Conservation (phyloP, 2,888 invertebrate genomes). For the Melieria omissa region DNA sequence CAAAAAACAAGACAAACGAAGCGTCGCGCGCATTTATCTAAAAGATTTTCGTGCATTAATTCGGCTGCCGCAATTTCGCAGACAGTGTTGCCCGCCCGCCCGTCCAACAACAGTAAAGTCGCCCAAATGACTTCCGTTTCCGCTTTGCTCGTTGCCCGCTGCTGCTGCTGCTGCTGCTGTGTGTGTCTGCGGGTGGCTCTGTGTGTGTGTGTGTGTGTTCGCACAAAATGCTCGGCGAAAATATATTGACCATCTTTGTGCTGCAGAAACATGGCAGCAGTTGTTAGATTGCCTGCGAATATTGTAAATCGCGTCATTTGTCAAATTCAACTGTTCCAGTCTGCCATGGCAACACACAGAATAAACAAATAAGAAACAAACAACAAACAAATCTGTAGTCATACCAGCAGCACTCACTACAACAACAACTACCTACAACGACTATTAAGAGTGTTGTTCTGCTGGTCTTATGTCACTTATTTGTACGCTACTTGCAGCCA, state of each 20-base stretch:
- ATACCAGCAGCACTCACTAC: neutral
- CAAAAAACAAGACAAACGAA: neutral
- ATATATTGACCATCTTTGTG: constrained; percentile 50
- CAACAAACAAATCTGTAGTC: constrained; percentile 27
- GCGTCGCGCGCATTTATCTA: constrained; percentile 21
- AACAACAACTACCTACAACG: no score
- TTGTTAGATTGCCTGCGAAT: constrained; percentile 58
- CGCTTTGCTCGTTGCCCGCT: constrained; percentile 43
- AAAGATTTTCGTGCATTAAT: constrained; percentile 13
- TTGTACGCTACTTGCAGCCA: no score
- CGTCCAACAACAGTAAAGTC: constrained; percentile 29
- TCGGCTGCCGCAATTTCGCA: neutral
- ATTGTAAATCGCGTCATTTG: constrained; percentile 62
- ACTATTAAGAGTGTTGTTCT: no score
- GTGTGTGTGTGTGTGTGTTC: neutral
- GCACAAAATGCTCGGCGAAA: neutral
- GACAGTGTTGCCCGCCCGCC: neutral
- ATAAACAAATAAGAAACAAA: constrained; percentile 19
- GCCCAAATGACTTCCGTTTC: constrained; percentile 59
- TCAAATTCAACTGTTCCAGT: constrained; percentile 56
- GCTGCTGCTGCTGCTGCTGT: neutral
- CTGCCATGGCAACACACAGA: constrained; percentile 31
- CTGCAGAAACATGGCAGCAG: constrained; percentile 36
- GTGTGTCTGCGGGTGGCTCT: neutral
- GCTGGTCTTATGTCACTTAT: no score